These are phyloP conservation scores for Cossypha polioptera DNA, from an alignment of 2,797 vertebrate genomes.

Conservation along the genomic window DNA sequence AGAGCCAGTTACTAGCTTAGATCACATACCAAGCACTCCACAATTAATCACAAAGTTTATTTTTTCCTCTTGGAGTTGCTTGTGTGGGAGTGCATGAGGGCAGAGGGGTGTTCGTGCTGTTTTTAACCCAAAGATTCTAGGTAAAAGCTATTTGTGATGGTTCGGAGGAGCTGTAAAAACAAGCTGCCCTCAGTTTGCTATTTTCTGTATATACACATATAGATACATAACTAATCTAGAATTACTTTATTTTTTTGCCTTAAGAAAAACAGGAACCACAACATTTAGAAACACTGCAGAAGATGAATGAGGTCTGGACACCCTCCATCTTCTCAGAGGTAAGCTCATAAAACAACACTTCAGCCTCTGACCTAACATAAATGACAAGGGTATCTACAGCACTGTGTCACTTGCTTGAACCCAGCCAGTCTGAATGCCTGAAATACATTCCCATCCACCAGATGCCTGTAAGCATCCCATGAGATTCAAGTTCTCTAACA, in stretches of 20 bases:
- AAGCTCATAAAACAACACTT: neutral
- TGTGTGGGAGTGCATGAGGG: rapidly evolving
- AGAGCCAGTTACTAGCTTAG: neutral
- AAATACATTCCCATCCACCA: neutral
- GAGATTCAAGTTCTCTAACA: neutral
- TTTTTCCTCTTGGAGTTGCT: neutral
- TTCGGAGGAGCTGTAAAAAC: rapidly evolving
- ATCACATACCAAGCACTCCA: neutral
- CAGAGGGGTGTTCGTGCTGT: too few relatives aligned
- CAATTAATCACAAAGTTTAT: neutral
- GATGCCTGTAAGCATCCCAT: neutral
- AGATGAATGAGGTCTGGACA: neutral
- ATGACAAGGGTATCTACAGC: neutral
- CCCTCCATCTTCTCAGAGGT: neutral
- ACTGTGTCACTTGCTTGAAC: neutral
- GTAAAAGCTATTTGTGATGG: neutral
- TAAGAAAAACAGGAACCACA: neutral
- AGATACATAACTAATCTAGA: neutral
- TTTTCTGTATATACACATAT: neutral
- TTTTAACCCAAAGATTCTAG: neutral
- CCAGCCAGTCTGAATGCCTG: neutral
- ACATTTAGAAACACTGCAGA: neutral
- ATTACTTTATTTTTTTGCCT: too few relatives aligned
- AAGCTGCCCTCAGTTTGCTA: neutral
- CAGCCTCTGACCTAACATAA: neutral